Percentiles rank a stretch among this genome's conserved stretches.
Evolutionary conservation across 2,113 vertebrate genomes (phyloP).

Genomic region (Tyto alba): DNA sequence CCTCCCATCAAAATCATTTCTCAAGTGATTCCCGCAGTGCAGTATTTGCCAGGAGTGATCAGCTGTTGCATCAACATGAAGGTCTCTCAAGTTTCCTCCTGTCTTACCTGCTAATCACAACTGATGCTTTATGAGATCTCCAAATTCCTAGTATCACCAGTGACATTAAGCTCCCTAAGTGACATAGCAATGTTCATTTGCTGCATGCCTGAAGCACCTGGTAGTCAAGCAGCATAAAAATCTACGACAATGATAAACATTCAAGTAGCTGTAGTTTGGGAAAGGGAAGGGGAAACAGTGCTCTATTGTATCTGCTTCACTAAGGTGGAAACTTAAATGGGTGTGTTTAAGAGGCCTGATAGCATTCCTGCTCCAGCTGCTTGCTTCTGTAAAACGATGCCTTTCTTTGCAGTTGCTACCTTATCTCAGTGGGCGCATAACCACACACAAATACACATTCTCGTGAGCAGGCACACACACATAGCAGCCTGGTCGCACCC

Average conservation of each 20-base stretch:
- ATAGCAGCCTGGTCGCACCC: fast-evolving
- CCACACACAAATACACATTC: not conserved
- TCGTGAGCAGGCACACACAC: fast-evolving
- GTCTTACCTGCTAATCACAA: not conserved
- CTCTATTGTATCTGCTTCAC: not conserved
- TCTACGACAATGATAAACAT: not conserved
- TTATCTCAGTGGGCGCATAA: not conserved
- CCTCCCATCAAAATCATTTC: not conserved
- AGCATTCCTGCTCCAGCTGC: not conserved
- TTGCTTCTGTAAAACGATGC: not conserved
- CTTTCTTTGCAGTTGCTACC: not conserved
- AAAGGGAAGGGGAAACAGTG: not conserved
- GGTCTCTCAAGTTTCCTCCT: not conserved
- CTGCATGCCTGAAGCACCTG: not conserved
- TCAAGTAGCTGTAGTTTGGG: not conserved
- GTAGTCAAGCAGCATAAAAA: not conserved
- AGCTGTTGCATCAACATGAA: not conserved
- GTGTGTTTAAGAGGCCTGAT: not conserved
- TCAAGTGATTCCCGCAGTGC: not conserved
- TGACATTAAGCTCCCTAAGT: not conserved
- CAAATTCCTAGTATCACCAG: not conserved
- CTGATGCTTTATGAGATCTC: not conserved
- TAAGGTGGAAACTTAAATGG: not conserved
- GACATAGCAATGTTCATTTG: not conserved
- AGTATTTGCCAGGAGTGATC: not conserved